Base-by-base conservation (phyloP, 30 jellyfish, hydroid and myxozoan species). In the Aurelia aurita complex sp. Pacific region DNA sequence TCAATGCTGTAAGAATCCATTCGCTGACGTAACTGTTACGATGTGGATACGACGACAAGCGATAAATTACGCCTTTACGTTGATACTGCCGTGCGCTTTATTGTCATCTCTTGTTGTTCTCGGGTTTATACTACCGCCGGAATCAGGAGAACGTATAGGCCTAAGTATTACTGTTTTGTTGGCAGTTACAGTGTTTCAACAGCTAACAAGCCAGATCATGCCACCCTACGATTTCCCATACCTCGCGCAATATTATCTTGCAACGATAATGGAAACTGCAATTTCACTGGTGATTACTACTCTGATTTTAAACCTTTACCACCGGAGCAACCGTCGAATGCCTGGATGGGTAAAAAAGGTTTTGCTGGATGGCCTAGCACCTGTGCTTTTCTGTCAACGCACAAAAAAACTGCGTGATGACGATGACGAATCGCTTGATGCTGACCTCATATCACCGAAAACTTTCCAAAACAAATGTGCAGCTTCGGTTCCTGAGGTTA, bases 181-280 rank as follows among this genome's bases (percentile, higher is more conserved):
- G 12, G 79, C 97, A 12, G 97, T 88, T n/a, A 88, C 97, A 17
- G 97, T 88, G 13, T 88, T 88, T 61, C 97, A 88, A 32, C 97
- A 88, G 74, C 81, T 88, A 16, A 88, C 97, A 16, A 88, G 97
- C 73, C 90, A 80, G 73, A 80, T 88, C 35, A 88, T 88, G 97
- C 97, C 97, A 29, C 88, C 97, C 8, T 88, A 88, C 54, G 97
- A 88, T 52, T 88, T 88, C 70, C 97, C 97, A 34, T 88, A 88
- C 64, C 66, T 88, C 82, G 97, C 97, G 17, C 97, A 88, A 65
- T 88, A 88, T 67, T 88, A 88, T 69, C 50, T 88, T 69, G 97
- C 87, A 52, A 88, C 97, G 18, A 88, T 88, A 0, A 16, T 88
- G 84, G 83, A 88, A 64, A 88, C 97, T 2, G 97, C 94, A 5